Percentiles rank a stretch among this genome's conserved stretches.
These are phyloP conservation scores for Semicossyphus pulcher DNA, from an alignment of 2,113 vertebrate species.

Conservation along the genomic window DNA sequence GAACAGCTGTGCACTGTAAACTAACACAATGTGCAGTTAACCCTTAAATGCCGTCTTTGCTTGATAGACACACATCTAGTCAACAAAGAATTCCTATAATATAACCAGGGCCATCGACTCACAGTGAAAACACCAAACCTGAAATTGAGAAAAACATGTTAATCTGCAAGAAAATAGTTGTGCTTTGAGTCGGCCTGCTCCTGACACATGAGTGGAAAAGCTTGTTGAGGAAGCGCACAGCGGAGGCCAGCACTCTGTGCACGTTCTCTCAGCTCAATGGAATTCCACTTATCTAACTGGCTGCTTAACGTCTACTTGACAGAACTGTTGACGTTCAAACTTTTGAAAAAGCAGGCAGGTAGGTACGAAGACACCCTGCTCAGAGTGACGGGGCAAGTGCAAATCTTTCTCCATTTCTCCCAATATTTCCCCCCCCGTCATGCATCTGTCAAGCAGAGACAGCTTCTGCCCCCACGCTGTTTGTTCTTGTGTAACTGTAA, in stretches of 20 bases:
- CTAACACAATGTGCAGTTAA: too few relatives aligned
- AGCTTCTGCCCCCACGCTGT: neutral
- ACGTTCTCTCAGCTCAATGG: conserved; percentile 62
- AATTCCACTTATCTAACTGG: conserved; percentile 56
- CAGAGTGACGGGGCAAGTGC: neutral
- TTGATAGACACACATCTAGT: neutral
- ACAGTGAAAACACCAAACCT: neutral
- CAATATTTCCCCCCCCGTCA: too few relatives aligned
- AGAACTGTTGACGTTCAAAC: conserved; percentile 17
- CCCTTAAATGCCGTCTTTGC: neutral
- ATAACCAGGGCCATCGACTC: too few relatives aligned
- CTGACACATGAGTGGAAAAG: conserved; percentile 41
- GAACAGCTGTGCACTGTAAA: neutral
- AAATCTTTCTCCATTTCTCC: too few relatives aligned
- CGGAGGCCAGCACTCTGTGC: neutral
- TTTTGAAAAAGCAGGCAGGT: conserved; percentile 6
- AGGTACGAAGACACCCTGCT: neutral
- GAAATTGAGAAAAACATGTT: neutral
- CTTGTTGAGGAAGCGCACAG: conserved; percentile 11
- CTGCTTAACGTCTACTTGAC: conserved; percentile 3
- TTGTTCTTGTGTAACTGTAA: conserved; percentile 16
- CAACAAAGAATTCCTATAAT: neutral
- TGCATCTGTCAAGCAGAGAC: neutral
- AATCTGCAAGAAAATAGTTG: neutral
- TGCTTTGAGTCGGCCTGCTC: conserved; percentile 7